A percentile compares a stretch with the other conserved stretches of the same genome.
Evolutionary conservation across 2,888 invertebrate species (phyloP).

Genomic region (Bimastos eiseni): DNA sequence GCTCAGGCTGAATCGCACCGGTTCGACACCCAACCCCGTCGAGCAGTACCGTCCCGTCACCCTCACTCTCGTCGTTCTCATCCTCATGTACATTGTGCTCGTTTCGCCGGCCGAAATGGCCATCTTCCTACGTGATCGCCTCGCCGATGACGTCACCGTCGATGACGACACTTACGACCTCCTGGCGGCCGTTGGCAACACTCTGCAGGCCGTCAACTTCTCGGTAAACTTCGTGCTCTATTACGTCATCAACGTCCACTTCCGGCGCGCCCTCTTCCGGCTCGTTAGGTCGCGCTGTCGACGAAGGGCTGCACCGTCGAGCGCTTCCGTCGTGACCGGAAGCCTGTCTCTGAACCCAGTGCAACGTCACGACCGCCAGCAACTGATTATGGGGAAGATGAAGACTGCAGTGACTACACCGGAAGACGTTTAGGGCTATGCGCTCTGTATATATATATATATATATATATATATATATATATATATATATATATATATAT

Average conservation of each 20-base stretch:
- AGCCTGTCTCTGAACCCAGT: background rate
- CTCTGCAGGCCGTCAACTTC: slow-evolving; percentile 44
- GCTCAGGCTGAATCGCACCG: slow-evolving; percentile 25
- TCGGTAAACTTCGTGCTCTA: slow-evolving; percentile 48
- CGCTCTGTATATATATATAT: background rate
- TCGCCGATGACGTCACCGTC: slow-evolving; percentile 35
- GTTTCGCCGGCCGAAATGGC: slow-evolving; percentile 58
- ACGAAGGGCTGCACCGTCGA: background rate
- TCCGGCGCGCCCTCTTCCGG: slow-evolving; percentile 30
- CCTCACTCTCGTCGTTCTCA: slow-evolving; percentile 56
- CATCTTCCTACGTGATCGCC: slow-evolving; percentile 49
- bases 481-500: too few species aligned
- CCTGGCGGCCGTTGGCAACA: slow-evolving; percentile 39
- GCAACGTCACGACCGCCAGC: background rate
- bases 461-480: too few species aligned
- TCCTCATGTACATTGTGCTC: slow-evolving; percentile 55
- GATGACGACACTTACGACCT: slow-evolving; percentile 35
- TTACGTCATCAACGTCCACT: slow-evolving; percentile 43
- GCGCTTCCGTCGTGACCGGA: background rate
- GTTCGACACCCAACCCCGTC: background rate
- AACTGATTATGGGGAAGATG: background rate
- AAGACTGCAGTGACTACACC: background rate
- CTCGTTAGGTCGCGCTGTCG: slow-evolving; percentile 23
- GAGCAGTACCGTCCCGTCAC: slow-evolving; percentile 47
- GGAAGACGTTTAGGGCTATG: background rate